Base-by-base conservation (phyloP, 2,113 vertebrate genomes). In the Gnathonemus longibarbis region DNA sequence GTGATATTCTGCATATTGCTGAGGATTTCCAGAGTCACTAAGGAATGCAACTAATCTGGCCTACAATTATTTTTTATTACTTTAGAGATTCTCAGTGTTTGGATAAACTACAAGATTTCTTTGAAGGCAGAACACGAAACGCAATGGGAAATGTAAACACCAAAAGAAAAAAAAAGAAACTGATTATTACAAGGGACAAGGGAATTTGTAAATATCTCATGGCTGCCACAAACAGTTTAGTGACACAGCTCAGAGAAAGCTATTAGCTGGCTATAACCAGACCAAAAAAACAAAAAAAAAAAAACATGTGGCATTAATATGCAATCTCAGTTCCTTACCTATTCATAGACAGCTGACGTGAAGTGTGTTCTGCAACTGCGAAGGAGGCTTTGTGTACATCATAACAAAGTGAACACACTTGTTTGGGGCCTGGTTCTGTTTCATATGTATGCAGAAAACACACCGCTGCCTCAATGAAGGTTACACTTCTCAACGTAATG, bases 331-430 rank as follows among this genome's bases (percentile, higher is more conserved):
- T 97, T 98, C 96, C 95, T 95, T 96, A 96, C 96, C 97, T 98
- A 98, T 97, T 97, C 97, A 99, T 97, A 97, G 97, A 97, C 98
- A 99, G 98, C 99, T 99, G 98, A 98, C 93, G 95, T 94, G 96
- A 96, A 96, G 96, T 95, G 95, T 94, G 97, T 96, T 96, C 96
- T 97, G 96, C 97, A 97, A 96, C 96, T 97, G 97, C 97, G 97
- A 97, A 96, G 97, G 97, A 97, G 97, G 96, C 97, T 97, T 97
- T 96, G 97, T 97, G 97, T 80, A 42, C 74, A 80, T 42, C 74
- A 42, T 42, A 80, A 98, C 97, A 97, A 95, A 94, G 96, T 90
- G 97, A 96, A 96, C 96, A 96, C 97, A 97, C 98, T 98, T 97
- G 97, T 98, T 98, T 98, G 98, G 97, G 95, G 96, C 94, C 94